phyloP scores from a whole-genome alignment of 2,797 vertebrate genomes.

The Thaleichthys pacificus region DNA sequence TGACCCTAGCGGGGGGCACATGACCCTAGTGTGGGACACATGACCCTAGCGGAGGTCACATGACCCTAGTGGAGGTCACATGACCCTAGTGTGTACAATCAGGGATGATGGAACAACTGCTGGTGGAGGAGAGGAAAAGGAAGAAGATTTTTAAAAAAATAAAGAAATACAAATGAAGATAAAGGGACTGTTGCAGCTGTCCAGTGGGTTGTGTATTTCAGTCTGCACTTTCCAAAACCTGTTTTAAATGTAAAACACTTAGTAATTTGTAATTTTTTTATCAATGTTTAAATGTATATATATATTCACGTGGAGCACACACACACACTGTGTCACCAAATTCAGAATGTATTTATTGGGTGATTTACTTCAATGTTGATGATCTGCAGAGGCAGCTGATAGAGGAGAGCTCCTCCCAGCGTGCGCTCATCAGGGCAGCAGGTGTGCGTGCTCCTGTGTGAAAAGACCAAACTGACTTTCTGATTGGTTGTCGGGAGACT shows the following conservation, averaged over 20 bases:
- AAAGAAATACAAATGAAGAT: background rate
- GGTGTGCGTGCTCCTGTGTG: background rate
- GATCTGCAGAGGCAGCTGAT: slow-evolving; percentile 44
- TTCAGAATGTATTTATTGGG: slow-evolving; percentile 80
- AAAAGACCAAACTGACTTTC: slow-evolving; percentile 1
- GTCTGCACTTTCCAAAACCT: slow-evolving; percentile 54
- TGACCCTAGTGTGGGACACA: slow-evolving; percentile 44
- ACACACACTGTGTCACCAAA: slow-evolving; percentile 55
- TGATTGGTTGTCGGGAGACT: slow-evolving; percentile 15
- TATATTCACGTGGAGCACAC: slow-evolving; percentile 63
- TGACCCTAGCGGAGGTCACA: slow-evolving; percentile 44
- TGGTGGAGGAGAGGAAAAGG: slow-evolving; percentile 13
- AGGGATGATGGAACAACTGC: slow-evolving; percentile 25
- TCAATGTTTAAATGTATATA: slow-evolving; percentile 62
- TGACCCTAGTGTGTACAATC: slow-evolving; percentile 60
- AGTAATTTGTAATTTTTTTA: slow-evolving; percentile 49
- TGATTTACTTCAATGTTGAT: slow-evolving; percentile 59
- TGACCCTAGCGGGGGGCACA: slow-evolving; percentile 23
- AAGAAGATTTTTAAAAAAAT: background rate
- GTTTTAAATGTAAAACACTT: slow-evolving; percentile 64
- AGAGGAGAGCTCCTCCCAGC: slow-evolving; percentile 48
- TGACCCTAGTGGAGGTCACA: slow-evolving; percentile 29
- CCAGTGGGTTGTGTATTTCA: slow-evolving; percentile 31
- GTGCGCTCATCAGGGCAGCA: slow-evolving; percentile 6
- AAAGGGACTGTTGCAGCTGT: background rate